phyloP scores from a whole-genome alignment of 2,797 vertebrate genomes.

The Anabas testudineus region DNA sequence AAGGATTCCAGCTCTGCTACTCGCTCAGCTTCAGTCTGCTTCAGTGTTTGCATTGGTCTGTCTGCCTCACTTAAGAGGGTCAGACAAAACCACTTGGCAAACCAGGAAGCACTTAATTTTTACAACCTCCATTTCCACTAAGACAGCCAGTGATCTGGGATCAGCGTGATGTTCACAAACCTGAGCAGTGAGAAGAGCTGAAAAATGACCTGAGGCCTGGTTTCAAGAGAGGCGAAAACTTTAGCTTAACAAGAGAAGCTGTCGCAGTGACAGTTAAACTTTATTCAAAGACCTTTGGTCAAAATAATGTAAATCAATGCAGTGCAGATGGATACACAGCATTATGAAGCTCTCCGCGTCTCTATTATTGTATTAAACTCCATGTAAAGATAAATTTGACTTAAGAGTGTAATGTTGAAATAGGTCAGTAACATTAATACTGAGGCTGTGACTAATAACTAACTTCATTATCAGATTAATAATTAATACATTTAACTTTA shows the following conservation, averaged over 20 bases:
- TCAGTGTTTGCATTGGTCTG: slow-evolving; percentile 69
- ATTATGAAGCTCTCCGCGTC: not conserved
- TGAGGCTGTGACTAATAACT: not conserved
- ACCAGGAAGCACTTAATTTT: slow-evolving; percentile 82
- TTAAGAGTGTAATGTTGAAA: too few relatives aligned
- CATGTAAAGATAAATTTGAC: too few relatives aligned
- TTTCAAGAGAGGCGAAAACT: slow-evolving; percentile 22
- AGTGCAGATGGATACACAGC: not conserved
- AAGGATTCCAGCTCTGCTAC: slow-evolving; percentile 77
- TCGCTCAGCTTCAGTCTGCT: slow-evolving; percentile 66
- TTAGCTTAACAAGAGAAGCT: slow-evolving; percentile 12
- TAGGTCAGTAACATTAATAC: too few relatives aligned
- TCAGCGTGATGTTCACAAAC: slow-evolving; percentile 49
- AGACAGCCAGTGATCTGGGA: slow-evolving; percentile 56
- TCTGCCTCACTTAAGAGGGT: slow-evolving; percentile 62
- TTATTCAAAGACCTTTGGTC: not conserved
- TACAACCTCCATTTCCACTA: slow-evolving; percentile 67
- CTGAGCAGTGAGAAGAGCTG: slow-evolving; percentile 31
- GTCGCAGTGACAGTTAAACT: not conserved
- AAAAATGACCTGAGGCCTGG: slow-evolving; percentile 30
- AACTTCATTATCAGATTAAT: not conserved
- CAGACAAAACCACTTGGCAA: slow-evolving; percentile 62
- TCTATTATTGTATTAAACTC: too few relatives aligned
- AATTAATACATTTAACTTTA: not conserved
- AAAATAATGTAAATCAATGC: not conserved